A percentile compares a stretch with the other conserved stretches of the same genome.
phyloP scores from a whole-genome alignment of 1,140 invertebrate genomes.

The Temnothorax curvispinosus region DNA sequence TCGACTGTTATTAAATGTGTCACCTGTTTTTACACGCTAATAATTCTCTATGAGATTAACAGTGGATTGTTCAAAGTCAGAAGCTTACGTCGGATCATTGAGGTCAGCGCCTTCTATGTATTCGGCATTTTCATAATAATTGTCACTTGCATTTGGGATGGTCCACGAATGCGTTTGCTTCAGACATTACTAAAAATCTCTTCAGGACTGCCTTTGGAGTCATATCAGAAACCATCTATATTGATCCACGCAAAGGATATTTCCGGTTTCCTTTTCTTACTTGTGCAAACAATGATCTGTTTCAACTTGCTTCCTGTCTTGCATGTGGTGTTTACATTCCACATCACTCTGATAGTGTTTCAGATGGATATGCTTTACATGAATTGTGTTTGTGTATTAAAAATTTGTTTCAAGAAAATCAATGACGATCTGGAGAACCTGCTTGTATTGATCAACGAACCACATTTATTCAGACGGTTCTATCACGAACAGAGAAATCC shows the following conservation, averaged over 20 bases:
- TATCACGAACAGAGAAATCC: conserved; percentile 74
- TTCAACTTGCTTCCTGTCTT: conserved; percentile 38
- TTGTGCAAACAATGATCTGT: conserved; percentile 20
- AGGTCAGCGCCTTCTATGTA: conserved; percentile 69
- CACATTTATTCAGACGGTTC: conserved; percentile 63
- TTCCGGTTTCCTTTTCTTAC: conserved; percentile 69
- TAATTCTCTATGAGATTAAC: conserved; percentile 71
- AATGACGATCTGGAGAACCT: conserved; percentile 70
- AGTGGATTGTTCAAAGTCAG: neutral
- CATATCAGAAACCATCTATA: conserved; percentile 67
- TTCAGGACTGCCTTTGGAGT: conserved; percentile 58
- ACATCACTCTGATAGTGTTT: conserved; percentile 67
- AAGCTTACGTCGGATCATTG: conserved; percentile 64
- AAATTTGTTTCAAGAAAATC: conserved; percentile 74
- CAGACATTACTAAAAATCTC: conserved; percentile 9
- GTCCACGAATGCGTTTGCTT: neutral
- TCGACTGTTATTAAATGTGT: conserved; percentile 48
- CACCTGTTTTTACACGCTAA: neutral
- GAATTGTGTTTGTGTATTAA: conserved; percentile 69
- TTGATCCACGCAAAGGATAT: conserved; percentile 77
- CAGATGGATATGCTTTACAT: conserved; percentile 72
- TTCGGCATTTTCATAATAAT: neutral
- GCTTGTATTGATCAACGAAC: conserved; percentile 52
- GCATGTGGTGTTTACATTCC: conserved; percentile 45
- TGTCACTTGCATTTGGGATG: neutral